phyloP scores from a whole-genome alignment of 2,888 invertebrate genomes.

The Cetonia aurata region DNA sequence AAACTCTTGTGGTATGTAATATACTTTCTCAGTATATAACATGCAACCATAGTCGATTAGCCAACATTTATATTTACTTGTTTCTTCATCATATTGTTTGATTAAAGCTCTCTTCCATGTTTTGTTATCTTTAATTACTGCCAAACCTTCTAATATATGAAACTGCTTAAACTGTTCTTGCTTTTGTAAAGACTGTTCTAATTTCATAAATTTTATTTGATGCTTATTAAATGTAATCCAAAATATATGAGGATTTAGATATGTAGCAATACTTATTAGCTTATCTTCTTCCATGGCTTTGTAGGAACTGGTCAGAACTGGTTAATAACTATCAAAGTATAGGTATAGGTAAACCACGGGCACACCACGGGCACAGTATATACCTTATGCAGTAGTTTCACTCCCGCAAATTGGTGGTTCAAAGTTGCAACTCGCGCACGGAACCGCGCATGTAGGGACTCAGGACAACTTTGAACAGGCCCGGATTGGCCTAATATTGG shows the following conservation, averaged over 20 bases:
- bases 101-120: slow-evolving; percentile 31
- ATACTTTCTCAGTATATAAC: background rate
- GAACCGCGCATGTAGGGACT: too few species aligned
- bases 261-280: slow-evolving; percentile 52
- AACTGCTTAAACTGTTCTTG: background rate
- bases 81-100: slow-evolving; percentile 2
- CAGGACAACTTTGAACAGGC: too few species aligned
- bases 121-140: slow-evolving; percentile 14
- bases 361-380: too few species aligned
- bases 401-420: too few species aligned
- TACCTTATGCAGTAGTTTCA: too few species aligned
- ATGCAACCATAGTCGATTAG: slow-evolving; percentile 21
- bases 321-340: too few species aligned
- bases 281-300: slow-evolving; percentile 13
- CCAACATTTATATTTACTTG: slow-evolving; percentile 19
- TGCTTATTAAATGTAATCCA: slow-evolving; percentile 53
- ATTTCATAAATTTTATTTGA: slow-evolving; percentile 17
- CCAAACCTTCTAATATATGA: background rate
- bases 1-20: slow-evolving; percentile 8
- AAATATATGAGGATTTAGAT: slow-evolving; percentile 58
- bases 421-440: too few species aligned
- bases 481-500: too few species aligned
- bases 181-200: slow-evolving; percentile 6
- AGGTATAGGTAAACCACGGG: too few species aligned
- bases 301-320: background rate